Evolutionary conservation across 2,888 invertebrate species (phyloP).

Genomic region (Blastobasis lacticolella): DNA sequence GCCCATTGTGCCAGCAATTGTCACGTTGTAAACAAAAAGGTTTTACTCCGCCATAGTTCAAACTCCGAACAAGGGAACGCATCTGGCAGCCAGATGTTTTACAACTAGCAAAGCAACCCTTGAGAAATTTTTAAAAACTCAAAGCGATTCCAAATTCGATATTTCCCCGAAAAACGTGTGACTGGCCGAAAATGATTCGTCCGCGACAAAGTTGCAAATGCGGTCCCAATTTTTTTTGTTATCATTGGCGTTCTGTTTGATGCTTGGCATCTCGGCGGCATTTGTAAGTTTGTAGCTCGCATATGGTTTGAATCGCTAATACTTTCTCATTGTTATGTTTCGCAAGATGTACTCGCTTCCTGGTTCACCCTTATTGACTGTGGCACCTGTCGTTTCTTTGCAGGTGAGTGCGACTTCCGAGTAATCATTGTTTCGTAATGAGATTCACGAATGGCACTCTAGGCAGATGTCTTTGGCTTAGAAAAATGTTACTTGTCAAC

Average conservation of each 20-base stretch:
- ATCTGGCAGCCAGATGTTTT: constrained; percentile 28
- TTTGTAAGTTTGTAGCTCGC: no score
- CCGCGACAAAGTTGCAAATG: constrained; percentile 4
- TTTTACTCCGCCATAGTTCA: background rate
- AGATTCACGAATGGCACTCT: no score
- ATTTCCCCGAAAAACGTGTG: constrained; percentile 30
- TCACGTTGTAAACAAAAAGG: background rate
- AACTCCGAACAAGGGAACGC: constrained; percentile 5
- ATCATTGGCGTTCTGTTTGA: no score
- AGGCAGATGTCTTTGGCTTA: no score
- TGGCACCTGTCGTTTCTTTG: constrained; percentile 8
- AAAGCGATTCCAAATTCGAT: constrained; percentile 20
- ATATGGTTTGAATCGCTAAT: constrained; percentile 21
- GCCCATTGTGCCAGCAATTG: no score
- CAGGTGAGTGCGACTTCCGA: no score
- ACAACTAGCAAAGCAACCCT: constrained; percentile 20
- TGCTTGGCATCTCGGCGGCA: no score
- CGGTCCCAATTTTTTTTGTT: constrained; percentile 1
- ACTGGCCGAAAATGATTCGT: constrained; percentile 15
- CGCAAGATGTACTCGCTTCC: constrained; percentile 24
- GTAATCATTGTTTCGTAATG: no score
- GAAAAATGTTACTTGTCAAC: no score
- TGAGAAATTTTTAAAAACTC: constrained; percentile 10
- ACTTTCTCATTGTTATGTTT: constrained; percentile 18
- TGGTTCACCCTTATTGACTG: constrained; percentile 13